Conservation (phyloP, 2,797 vertebrate genomes). For the Furcifer pardalis region DNA sequence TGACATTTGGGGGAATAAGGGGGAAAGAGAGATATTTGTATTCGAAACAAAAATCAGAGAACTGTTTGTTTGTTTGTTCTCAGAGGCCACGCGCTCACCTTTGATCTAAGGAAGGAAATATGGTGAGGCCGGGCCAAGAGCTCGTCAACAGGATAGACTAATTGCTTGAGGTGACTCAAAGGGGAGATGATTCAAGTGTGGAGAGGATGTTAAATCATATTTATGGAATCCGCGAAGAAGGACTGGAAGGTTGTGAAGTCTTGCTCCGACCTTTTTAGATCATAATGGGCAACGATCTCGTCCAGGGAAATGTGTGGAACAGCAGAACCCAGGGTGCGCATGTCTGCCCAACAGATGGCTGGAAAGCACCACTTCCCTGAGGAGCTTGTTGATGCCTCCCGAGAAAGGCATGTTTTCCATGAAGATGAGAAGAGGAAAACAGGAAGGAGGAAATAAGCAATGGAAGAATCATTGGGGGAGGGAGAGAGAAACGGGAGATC, state of each 20-base stretch:
- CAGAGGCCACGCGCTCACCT: slow-evolving; percentile 41
- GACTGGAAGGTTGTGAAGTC: slow-evolving; percentile 11
- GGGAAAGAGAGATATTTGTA: slow-evolving; percentile 29
- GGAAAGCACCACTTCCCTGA: slow-evolving; percentile 10
- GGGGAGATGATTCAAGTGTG: slow-evolving; percentile 40
- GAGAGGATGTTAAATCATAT: slow-evolving; percentile 5
- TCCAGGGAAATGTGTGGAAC: background rate
- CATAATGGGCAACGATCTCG: background rate
- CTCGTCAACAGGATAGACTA: slow-evolving; percentile 50
- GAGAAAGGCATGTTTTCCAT: slow-evolving; percentile 59
- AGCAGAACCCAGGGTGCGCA: background rate
- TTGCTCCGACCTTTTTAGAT: background rate
- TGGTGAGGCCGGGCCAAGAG: background rate
- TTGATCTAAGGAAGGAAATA: slow-evolving; percentile 58
- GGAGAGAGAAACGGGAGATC: background rate
- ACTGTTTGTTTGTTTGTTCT: slow-evolving; percentile 58
- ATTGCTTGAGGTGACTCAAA: slow-evolving; percentile 58
- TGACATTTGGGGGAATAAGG: slow-evolving; percentile 1
- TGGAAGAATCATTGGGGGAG: slow-evolving; percentile 40
- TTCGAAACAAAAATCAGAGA: too few species aligned
- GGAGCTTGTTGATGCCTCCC: background rate
- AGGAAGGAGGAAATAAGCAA: slow-evolving; percentile 66
- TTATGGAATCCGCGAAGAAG: slow-evolving; percentile 29
- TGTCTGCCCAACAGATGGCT: slow-evolving; percentile 18
- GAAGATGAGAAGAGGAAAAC: slow-evolving; percentile 55